Percentiles rank a stretch among this genome's conserved stretches.
phyloP scores from a whole-genome alignment of 2,888 invertebrate species.

The Pinctada fucata region DNA sequence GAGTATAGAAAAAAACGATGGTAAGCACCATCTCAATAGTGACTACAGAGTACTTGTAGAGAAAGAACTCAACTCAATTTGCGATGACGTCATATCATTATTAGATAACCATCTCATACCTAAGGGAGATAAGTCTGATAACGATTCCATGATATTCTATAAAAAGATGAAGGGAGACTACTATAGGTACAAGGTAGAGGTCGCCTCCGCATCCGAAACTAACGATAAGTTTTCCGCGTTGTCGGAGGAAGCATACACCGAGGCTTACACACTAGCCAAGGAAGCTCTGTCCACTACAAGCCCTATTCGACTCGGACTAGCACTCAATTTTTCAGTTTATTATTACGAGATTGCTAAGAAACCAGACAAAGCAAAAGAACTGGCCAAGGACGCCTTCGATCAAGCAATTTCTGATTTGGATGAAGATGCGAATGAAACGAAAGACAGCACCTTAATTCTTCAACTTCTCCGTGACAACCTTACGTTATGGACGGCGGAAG shows the following conservation, averaged over 20 bases:
- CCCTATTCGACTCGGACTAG: constrained; percentile 98
- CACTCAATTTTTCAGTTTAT: constrained; percentile 99
- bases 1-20: constrained; percentile 79
- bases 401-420: constrained; percentile 99
- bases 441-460: constrained; percentile 99
- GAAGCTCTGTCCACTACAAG: constrained; percentile 99
- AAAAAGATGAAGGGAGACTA: constrained; percentile 99
- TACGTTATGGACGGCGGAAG: constrained; percentile 90
- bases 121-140: constrained; percentile 94
- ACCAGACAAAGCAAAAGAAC: constrained; percentile 98
- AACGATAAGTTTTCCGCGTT: constrained; percentile 79
- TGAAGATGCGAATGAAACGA: constrained; percentile 99
- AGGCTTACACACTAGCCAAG: constrained; percentile 98
- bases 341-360: constrained; percentile 99
- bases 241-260: constrained; percentile 98
- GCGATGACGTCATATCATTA: constrained; percentile 98
- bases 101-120: constrained; percentile 99
- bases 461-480: constrained; percentile 88
- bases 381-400: constrained; percentile 99
- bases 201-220: constrained; percentile 98
- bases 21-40: constrained; percentile 91
- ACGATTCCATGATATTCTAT: constrained; percentile 96
- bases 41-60: constrained; percentile 99
- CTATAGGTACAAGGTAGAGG: constrained; percentile 99
- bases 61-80: constrained; percentile 98